These are phyloP conservation scores for Macrophya alboannulata DNA, from an alignment of 2,888 invertebrate genomes.

Conservation along the genomic window DNA sequence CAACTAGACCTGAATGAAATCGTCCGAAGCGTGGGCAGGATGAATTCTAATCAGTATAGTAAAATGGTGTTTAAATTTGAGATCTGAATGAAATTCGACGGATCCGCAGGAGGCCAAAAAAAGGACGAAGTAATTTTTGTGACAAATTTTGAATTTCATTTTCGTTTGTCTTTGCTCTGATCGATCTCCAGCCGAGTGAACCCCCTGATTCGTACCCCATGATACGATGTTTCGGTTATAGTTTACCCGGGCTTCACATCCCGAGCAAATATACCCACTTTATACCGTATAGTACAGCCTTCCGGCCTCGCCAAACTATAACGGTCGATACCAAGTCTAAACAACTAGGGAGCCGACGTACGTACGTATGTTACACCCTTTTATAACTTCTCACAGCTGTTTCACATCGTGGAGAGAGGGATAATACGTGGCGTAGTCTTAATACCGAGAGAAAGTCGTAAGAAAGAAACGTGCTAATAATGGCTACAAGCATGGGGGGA, in stretches of 20 bases:
- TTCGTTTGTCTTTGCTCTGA: background rate
- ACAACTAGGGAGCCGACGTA: slow-evolving; percentile 8
- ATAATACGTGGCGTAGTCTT: background rate
- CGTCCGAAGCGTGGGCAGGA: background rate
- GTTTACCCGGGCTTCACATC: background rate
- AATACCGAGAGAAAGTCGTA: background rate
- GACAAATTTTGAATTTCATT: background rate
- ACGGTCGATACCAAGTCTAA: slow-evolving; percentile 50
- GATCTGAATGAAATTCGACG: background rate
- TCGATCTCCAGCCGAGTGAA: background rate
- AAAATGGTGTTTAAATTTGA: background rate
- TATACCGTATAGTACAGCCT: background rate
- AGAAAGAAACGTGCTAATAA: slow-evolving; percentile 29
- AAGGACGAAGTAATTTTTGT: background rate
- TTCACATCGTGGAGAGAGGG: background rate
- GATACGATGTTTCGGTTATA: background rate
- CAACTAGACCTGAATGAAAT: slow-evolving; percentile 16
- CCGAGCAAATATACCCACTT: slow-evolving; percentile 21
- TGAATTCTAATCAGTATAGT: background rate
- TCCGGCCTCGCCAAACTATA: slow-evolving; percentile 45
- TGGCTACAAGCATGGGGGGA: background rate
- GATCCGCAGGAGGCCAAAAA: background rate
- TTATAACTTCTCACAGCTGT: slow-evolving; percentile 35
- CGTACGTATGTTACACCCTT: background rate
- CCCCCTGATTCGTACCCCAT: background rate